phyloP scores from a whole-genome alignment of 2,113 vertebrate species.

The Pomatorhinus ruficollis region DNA sequence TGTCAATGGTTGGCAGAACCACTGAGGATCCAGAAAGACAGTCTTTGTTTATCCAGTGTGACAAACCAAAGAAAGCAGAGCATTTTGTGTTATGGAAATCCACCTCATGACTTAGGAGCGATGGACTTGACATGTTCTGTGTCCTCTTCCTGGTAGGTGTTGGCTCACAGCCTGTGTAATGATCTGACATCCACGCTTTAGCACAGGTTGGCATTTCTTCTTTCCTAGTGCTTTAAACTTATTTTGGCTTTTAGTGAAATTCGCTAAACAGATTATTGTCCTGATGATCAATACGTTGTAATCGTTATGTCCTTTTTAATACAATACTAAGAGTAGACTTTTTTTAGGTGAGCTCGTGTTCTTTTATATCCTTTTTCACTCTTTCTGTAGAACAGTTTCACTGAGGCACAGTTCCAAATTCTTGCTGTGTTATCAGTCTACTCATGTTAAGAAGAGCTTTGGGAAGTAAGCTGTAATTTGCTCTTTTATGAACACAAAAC shows the following conservation, averaged over 20 bases:
- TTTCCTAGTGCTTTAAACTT: background rate
- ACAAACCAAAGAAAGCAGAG: background rate
- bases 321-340: background rate
- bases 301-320: background rate
- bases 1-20: background rate
- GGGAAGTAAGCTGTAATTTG: constrained; percentile 6
- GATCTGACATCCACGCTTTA: background rate
- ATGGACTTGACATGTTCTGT: background rate
- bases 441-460: constrained; percentile 1
- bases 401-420: background rate
- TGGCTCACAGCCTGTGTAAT: background rate
- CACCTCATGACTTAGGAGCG: rapidly evolving
- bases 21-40: background rate
- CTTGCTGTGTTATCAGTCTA: background rate
- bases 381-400: background rate
- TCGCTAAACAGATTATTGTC: background rate
- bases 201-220: background rate
- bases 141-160: background rate
- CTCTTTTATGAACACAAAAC: background rate
- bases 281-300: background rate
- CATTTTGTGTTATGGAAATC: background rate
- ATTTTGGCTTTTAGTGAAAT: background rate
- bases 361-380: background rate
- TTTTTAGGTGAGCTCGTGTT: background rate
- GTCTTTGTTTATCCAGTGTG: background rate